Percentiles rank a stretch among this genome's conserved stretches.
Evolutionary conservation across 2,113 vertebrate species (phyloP).

Genomic region (Myotis davidii): DNA sequence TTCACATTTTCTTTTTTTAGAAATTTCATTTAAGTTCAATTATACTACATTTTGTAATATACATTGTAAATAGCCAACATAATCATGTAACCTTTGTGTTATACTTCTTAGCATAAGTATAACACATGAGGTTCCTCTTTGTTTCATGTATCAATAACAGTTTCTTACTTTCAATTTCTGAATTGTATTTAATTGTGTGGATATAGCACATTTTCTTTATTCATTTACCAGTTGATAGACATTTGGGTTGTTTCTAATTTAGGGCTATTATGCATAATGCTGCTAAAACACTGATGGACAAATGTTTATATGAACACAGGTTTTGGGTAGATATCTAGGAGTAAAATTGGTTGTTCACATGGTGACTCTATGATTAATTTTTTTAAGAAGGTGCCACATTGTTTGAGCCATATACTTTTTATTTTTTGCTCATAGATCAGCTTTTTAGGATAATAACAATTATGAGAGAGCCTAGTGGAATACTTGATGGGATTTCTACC

Average conservation of each 20-base stretch:
- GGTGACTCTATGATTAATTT: neutral
- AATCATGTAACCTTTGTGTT: neutral
- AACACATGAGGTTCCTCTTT: neutral
- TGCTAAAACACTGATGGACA: neutral
- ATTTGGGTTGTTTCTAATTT: neutral
- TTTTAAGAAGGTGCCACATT: neutral
- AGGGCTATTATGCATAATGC: neutral
- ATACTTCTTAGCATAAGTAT: neutral
- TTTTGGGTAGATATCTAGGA: neutral
- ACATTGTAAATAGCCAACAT: neutral
- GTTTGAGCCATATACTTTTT: neutral
- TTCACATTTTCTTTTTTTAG: conserved; percentile 2
- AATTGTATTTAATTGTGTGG: neutral
- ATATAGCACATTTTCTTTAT: neutral
- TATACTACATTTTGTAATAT: neutral
- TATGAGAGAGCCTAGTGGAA: neutral
- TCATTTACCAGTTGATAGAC: neutral
- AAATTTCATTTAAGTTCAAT: neutral
- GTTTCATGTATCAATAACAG: neutral
- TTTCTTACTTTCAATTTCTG: neutral
- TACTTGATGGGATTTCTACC: neutral
- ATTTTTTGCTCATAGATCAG: neutral
- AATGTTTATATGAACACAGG: neutral
- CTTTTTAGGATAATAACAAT: neutral
- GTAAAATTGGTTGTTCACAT: neutral